Base-by-base conservation (phyloP, 1,140 invertebrate species). In the Brachionus rotundiformis region DNA sequence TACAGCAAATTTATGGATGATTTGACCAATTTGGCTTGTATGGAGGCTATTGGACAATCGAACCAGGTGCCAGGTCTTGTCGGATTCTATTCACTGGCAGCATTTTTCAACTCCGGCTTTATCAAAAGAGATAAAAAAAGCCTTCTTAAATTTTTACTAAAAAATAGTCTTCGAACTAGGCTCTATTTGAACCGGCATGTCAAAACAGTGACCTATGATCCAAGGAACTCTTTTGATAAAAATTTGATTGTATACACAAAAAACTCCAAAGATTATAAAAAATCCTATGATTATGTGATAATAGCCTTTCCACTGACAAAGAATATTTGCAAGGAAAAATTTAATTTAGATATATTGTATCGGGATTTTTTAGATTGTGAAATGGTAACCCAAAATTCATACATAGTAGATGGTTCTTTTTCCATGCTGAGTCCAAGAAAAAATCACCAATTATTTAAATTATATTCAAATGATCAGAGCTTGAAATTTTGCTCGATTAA, bases 331-430 rank as follows among this genome's bases (percentile, higher is more conserved):
- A 77, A 49, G 29, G 44, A 79, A 79, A 63, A 79, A 19, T 79
- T 79, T 39, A 6, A 19, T 8, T 41, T 79, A 6, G 76, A 79
- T 63, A 63, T 79, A 59, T 63, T 79, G 47, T 79, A 79, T 13
- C 47, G 76, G 6, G 76, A 79, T 13, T 79, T 79, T 79, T 41
- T 79, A 23, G 68, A 73, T 29, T 73, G 68, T 73, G 68, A 73
- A 44, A 8, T 73, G 36, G 23, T 44, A 44, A 3, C 2, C 5
- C 10, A 25, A 13, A 47, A 73, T 44, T 44, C 19, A 6, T 73
- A 73, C 5, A 27, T 73, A 19, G 44, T 73, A 19, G 36, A 73
- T 73, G 68, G 68, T 25, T 11, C 27, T 13, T 23, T 73, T 47
- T 25, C 68, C 19, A 73, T 73, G 68, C 23, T 73, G 3, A 44